phyloP scores from a whole-genome alignment of 2,113 vertebrate genomes.

The Lipotes vexillifer region DNA sequence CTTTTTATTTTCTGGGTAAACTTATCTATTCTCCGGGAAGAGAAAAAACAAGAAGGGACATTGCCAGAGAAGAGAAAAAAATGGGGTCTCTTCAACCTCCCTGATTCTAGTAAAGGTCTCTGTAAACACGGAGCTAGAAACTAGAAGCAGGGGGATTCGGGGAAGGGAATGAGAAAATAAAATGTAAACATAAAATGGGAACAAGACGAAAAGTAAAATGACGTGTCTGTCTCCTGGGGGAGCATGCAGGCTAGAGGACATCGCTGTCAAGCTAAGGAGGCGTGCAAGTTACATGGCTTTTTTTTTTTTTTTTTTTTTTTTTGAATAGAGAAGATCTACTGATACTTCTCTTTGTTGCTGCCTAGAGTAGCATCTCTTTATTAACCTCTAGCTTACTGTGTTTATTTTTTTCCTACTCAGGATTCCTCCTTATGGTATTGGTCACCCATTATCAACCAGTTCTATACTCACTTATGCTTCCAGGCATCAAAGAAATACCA shows the following conservation, averaged over 20 bases:
- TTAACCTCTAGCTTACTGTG: slow-evolving; percentile 79
- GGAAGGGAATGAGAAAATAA: slow-evolving; percentile 84
- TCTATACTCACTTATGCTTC: neutral
- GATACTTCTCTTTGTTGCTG: slow-evolving; percentile 67
- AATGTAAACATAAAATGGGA: slow-evolving; percentile 85
- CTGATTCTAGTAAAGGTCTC: slow-evolving; percentile 79
- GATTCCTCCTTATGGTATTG: slow-evolving; percentile 69
- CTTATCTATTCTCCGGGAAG: slow-evolving; percentile 81
- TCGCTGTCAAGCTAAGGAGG: slow-evolving; percentile 57
- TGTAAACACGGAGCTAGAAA: slow-evolving; percentile 80
- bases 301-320: slow-evolving; percentile 55
- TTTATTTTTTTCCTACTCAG: slow-evolving; percentile 45
- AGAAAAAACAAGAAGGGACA: slow-evolving; percentile 63
- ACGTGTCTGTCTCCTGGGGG: slow-evolving; percentile 56
- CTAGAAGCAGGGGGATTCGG: slow-evolving; percentile 80
- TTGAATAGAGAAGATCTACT: slow-evolving; percentile 21
- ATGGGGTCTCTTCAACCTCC: slow-evolving; percentile 74
- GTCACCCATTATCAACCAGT: neutral
- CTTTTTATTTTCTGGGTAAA: slow-evolving; percentile 87
- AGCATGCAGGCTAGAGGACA: neutral
- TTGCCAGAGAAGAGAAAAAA: slow-evolving; percentile 75
- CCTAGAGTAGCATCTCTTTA: slow-evolving; percentile 75
- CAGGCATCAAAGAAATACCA: slow-evolving; percentile 10
- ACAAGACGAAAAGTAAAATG: slow-evolving; percentile 77
- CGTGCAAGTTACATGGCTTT: slow-evolving; percentile 24